Percentiles rank a stretch among this genome's conserved stretches.
These are phyloP conservation scores for Procavia capensis DNA, from an alignment of 2,113 vertebrate species.

Conservation along the genomic window DNA sequence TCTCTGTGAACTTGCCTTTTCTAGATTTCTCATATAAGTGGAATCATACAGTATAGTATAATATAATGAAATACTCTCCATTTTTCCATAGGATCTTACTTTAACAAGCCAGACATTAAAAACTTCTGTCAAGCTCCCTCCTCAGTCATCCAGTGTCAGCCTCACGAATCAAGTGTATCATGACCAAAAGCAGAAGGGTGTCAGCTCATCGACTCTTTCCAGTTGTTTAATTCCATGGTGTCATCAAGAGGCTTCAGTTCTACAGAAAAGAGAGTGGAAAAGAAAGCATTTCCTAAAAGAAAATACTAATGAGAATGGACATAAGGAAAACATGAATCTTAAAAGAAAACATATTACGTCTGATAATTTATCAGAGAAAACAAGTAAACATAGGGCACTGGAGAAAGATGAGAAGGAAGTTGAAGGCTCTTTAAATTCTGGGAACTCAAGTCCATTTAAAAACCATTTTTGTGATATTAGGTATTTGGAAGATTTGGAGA, in stretches of 20 bases:
- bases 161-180: not conserved
- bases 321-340: not conserved
- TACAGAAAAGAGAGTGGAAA: constrained; percentile 1
- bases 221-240: not conserved
- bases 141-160: not conserved
- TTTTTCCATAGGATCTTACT: constrained; percentile 64
- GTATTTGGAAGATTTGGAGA: constrained; percentile 85
- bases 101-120: not conserved
- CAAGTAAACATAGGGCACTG: not conserved
- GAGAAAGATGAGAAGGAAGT: not conserved
- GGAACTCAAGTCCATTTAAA: constrained; percentile 67
- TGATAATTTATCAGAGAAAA: constrained; percentile 50
- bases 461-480: constrained; percentile 84
- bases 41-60: not conserved
- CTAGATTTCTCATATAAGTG: not conserved
- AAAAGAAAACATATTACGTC: constrained; percentile 75
- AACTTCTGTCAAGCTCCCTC: not conserved
- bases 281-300: constrained; percentile 43
- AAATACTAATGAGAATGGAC: not conserved
- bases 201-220: not conserved
- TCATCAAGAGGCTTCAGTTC: constrained; percentile 44
- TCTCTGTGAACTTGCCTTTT: not conserved
- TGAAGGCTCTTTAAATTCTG: constrained; percentile 7
- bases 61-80: constrained; percentile 21
- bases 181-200: not conserved